Conservation (phyloP, 2,888 invertebrate species). For the Oxystoma pomonae region DNA sequence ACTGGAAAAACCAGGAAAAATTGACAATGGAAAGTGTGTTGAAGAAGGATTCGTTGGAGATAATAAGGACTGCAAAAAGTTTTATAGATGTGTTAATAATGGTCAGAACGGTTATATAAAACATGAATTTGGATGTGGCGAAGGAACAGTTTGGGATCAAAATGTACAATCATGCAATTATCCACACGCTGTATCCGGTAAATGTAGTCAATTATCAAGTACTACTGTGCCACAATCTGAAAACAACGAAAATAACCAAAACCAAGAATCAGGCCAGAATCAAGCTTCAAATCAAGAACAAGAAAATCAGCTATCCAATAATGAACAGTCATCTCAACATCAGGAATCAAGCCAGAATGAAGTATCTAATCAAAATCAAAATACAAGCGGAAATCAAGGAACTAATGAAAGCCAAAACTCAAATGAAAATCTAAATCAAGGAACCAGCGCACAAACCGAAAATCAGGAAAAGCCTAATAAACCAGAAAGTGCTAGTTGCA, state of each 20-base stretch:
- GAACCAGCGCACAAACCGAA: slow-evolving; percentile 9
- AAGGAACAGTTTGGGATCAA: slow-evolving; percentile 76
- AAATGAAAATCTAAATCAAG: too few species aligned
- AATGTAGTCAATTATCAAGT: slow-evolving; percentile 29
- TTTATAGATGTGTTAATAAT: slow-evolving; percentile 70
- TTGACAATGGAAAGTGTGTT: slow-evolving; percentile 33
- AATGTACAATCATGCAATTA: slow-evolving; percentile 67
- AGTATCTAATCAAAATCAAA: too few species aligned
- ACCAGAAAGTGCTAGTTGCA: too few species aligned
- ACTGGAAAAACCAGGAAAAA: slow-evolving; percentile 27
- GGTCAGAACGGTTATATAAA: slow-evolving; percentile 57
- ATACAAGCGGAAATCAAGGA: too few species aligned
- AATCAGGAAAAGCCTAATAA: slow-evolving; percentile 13
- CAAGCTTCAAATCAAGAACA: slow-evolving; percentile 17
- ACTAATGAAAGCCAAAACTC: too few species aligned
- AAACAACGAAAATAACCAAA: too few species aligned
- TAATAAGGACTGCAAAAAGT: slow-evolving; percentile 64
- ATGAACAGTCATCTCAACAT: slow-evolving; percentile 16
- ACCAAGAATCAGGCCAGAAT: slow-evolving; percentile 20
- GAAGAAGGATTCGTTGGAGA: slow-evolving; percentile 70
- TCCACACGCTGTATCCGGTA: slow-evolving; percentile 53
- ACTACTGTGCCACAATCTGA: too few species aligned
- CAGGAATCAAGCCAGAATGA: too few species aligned
- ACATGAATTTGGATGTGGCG: slow-evolving; percentile 70
- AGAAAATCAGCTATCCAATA: not conserved